A percentile compares a stretch with the other conserved stretches of the same genome.
phyloP scores from a whole-genome alignment of 1,140 invertebrate genomes.

The Xylocopa sonorina region DNA sequence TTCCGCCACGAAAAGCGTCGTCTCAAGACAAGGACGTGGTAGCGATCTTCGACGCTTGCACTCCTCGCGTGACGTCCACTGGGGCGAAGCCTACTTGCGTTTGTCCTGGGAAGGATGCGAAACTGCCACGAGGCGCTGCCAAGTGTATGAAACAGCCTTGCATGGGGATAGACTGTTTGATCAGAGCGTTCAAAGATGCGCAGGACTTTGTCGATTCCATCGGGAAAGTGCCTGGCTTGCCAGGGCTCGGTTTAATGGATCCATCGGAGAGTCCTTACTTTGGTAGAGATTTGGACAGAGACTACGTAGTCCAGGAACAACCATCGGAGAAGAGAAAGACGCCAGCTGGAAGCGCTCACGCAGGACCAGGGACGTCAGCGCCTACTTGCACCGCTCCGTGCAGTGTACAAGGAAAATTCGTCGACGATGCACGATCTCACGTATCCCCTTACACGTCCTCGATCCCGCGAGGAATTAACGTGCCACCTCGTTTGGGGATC shows the following conservation, averaged over 20 bases:
- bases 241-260: conserved; percentile 73
- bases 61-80: neutral
- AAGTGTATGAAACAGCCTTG: conserved; percentile 63
- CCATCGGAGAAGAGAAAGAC: neutral
- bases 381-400: conserved; percentile 57
- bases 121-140: conserved; percentile 29
- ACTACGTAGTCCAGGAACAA: conserved; percentile 31
- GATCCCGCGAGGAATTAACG: conserved; percentile 9
- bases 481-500: conserved; percentile 63
- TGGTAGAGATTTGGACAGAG: conserved; percentile 48
- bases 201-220: conserved; percentile 76
- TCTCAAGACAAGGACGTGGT: neutral
- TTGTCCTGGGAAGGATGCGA: conserved; percentile 58
- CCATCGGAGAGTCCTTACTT: conserved; percentile 76
- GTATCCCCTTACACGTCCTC: neutral
- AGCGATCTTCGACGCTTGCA: neutral
- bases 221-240: conserved; percentile 71
- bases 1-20: neutral
- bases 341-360: neutral
- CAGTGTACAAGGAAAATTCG: conserved; percentile 17
- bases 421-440: neutral
- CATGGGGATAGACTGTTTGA: conserved; percentile 68
- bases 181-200: conserved; percentile 70
- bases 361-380: neutral
- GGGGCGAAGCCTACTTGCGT: conserved; percentile 29